Base-by-base conservation (phyloP, 1,140 invertebrate species). In the Cecropterus lyciades region DNA sequence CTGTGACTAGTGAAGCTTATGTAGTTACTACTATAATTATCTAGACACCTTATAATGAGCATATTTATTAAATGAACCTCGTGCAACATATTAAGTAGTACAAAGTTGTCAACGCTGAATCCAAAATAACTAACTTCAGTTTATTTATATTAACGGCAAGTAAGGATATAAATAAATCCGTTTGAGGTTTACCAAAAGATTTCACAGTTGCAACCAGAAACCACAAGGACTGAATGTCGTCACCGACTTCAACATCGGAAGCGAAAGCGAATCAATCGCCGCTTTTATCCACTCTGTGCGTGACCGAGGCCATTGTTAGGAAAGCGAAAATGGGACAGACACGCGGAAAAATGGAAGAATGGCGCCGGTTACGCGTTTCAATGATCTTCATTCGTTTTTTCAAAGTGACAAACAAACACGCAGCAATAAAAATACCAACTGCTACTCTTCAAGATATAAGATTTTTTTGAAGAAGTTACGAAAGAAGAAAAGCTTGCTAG, bases 221-320 rank as follows among this genome's bases (percentile, higher is more conserved):
- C 70, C 78, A 77, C 79, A 84, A 89, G 84, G 85, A 78, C 79
- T 67, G 67, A 51, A 74, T 87, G 84, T 89, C 80, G 88, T 86
- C 88, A 91, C 46, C 69, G 66, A 43, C 43, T 66, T 69, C 71
- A 37, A 78, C 73, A 72, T 62, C 59, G 79, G 85, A 87, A 85
- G 76, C 83, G 88, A 91, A 91, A 91, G 88, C 88, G 88, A 84
- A 86, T 87, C 83, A 82, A 87, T 85, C 72, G 75, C 43, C 68
- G 71, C 69, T 81, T 75, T 80, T n/a, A n/a, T n/a, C n/a, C n/a
- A 76, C 65, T 60, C 68, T 65, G 74, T 82, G 82, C 85, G 87
- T 88, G 80, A 89, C 80, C 79, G 83, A 84, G 83, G 82, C 88
- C 80, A 88, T 88, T 88, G 87, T 91, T 87, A 76, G 79, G 80